Evolutionary conservation across 2,888 invertebrate genomes (phyloP).

Genomic region (Eupeodes luniger): DNA sequence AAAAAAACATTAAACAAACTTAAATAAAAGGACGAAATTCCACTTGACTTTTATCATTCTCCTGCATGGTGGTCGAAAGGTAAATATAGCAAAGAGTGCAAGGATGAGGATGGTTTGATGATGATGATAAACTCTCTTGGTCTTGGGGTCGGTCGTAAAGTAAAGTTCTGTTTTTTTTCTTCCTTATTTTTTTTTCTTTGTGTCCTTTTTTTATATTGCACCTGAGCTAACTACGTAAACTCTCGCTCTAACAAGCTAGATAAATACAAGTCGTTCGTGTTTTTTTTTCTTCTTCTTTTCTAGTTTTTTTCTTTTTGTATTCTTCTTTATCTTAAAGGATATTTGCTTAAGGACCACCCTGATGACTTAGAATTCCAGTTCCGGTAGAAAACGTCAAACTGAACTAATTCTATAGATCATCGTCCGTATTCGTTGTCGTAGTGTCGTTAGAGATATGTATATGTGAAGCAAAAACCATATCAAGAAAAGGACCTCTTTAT

Average conservation of each 20-base stretch:
- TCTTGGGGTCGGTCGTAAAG: conserved; percentile 46
- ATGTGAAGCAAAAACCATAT: background rate
- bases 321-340: conserved; percentile 62
- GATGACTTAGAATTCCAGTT: conserved; percentile 24
- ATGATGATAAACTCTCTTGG: conserved; percentile 5
- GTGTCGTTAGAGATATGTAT: background rate
- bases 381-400: conserved; percentile 56
- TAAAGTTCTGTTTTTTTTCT: conserved; percentile 59
- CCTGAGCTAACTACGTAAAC: conserved; percentile 72
- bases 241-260: conserved; percentile 71
- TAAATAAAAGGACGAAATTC: conserved; percentile 48
- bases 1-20: conserved; percentile 35
- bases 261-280: conserved; percentile 63
- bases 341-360: conserved; percentile 63
- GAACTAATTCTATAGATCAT: conserved; percentile 63
- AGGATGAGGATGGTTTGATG: background rate
- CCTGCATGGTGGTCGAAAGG: conserved; percentile 70
- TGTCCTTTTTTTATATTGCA: conserved; percentile 36
- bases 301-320: background rate
- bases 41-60: conserved; percentile 43
- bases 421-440: background rate
- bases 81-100: conserved; percentile 58
- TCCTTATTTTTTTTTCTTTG: conserved; percentile 5
- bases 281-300: background rate
- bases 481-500: conserved; percentile 42